phyloP scores from a whole-genome alignment of 2,113 vertebrate species.

The Oreochromis aureus region DNA sequence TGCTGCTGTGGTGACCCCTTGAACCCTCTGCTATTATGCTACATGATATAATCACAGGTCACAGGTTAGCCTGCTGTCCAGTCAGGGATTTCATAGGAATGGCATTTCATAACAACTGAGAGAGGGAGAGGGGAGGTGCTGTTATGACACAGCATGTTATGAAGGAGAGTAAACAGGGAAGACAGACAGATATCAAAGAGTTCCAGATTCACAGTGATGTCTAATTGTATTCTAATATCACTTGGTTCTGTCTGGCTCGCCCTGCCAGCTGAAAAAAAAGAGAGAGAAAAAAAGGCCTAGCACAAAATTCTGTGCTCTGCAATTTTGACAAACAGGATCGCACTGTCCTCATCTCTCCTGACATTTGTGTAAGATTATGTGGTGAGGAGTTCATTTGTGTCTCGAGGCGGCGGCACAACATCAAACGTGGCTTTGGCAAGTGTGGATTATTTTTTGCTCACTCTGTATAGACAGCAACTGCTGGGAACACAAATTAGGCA shows the following conservation, averaged over 20 bases:
- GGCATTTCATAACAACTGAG: constrained; percentile 10
- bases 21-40: background rate
- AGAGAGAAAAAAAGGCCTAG: background rate
- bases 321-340: background rate
- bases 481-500: constrained; percentile 3
- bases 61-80: constrained; percentile 1
- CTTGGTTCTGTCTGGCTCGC: background rate
- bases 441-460: background rate
- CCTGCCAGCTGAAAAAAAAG: background rate
- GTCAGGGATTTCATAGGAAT: constrained; percentile 5
- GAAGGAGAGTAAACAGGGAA: background rate
- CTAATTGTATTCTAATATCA: constrained; percentile 32
- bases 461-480: constrained; percentile 38
- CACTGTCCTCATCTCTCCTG: background rate
- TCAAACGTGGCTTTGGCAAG: constrained; percentile 27
- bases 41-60: background rate
- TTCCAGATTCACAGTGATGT: background rate
- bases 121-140: background rate
- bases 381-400: constrained; percentile 14
- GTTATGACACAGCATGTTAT: constrained; percentile 26
- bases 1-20: background rate
- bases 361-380: constrained; percentile 2
- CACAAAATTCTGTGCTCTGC: background rate
- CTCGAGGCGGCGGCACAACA: background rate
- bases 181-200: constrained; percentile 2